phyloP scores from a whole-genome alignment of 2,113 vertebrate genomes.

The Mustela nigripes region DNA sequence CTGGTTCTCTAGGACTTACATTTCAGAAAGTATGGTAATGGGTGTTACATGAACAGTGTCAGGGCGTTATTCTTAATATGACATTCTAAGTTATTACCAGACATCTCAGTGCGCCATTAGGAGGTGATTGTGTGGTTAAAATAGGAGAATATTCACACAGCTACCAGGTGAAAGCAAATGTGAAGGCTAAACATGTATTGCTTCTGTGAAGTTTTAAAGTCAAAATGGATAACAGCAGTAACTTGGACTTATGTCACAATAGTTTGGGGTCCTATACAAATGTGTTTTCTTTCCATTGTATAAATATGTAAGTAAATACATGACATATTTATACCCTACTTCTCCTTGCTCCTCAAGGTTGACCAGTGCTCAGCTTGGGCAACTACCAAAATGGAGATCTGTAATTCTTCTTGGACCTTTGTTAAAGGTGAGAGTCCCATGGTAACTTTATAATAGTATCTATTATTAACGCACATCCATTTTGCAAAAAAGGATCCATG shows the following conservation, averaged over 20 bases:
- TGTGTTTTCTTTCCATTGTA: not conserved
- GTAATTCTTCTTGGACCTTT: constrained; percentile 35
- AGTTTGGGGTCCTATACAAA: not conserved
- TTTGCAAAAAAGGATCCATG: constrained; percentile 68
- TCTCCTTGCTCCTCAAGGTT: not conserved
- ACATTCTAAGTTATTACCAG: constrained; percentile 63
- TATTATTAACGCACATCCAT: constrained; percentile 67
- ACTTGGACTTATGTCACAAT: not conserved
- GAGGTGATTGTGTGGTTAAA: constrained; percentile 41
- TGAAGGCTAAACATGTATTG: constrained; percentile 38
- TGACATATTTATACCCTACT: not conserved
- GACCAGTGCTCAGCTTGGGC: not conserved
- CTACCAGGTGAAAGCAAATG: constrained; percentile 13
- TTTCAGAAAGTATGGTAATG: constrained; percentile 51
- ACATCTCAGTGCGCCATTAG: not conserved
- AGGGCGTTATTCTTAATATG: not conserved
- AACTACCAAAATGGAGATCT: not conserved
- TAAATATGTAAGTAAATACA: constrained; percentile 35
- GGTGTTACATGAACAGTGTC: constrained; percentile 37
- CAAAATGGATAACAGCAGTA: not conserved
- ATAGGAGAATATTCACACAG: not conserved
- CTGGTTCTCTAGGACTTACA: not conserved
- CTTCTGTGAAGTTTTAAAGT: constrained; percentile 61
- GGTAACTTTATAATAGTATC: constrained; percentile 73
- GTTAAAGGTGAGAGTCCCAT: constrained; percentile 53